A percentile compares a stretch with the other conserved stretches of the same genome.
phyloP scores from a whole-genome alignment of 2,113 vertebrate genomes.

The Eonycteris spelaea region DNA sequence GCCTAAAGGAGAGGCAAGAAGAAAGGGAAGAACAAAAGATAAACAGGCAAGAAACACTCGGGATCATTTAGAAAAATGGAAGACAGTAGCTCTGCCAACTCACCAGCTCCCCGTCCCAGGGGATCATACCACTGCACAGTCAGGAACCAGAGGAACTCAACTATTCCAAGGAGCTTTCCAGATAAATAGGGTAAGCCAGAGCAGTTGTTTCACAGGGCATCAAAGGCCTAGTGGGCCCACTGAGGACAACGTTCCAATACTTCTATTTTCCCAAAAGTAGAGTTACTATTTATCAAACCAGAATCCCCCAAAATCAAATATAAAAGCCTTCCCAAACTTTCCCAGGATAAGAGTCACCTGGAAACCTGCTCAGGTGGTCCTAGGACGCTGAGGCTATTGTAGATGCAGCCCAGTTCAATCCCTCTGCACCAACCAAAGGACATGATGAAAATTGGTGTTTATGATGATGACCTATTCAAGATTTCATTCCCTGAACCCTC shows the following conservation, averaged over 20 bases:
- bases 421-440: background rate
- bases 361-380: background rate
- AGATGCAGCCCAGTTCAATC: background rate
- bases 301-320: background rate
- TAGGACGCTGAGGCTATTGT: background rate
- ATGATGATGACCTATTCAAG: background rate
- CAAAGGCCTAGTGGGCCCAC: background rate
- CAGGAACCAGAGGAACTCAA: background rate
- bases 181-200: background rate
- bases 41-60: background rate
- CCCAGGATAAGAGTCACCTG: background rate
- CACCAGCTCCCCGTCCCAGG: background rate
- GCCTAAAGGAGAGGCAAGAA: slow-evolving; percentile 77
- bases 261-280: background rate
- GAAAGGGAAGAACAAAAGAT: background rate
- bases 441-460: background rate
- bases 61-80: background rate
- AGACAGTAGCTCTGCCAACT: background rate
- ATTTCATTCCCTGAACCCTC: background rate
- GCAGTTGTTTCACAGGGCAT: background rate
- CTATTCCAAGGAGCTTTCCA: background rate
- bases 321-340: background rate
- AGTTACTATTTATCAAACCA: background rate
- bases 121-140: background rate
- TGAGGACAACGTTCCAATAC: background rate